These are phyloP conservation scores for Capra hircus DNA, from an alignment of 2,113 vertebrate genomes.

Conservation along the genomic window DNA sequence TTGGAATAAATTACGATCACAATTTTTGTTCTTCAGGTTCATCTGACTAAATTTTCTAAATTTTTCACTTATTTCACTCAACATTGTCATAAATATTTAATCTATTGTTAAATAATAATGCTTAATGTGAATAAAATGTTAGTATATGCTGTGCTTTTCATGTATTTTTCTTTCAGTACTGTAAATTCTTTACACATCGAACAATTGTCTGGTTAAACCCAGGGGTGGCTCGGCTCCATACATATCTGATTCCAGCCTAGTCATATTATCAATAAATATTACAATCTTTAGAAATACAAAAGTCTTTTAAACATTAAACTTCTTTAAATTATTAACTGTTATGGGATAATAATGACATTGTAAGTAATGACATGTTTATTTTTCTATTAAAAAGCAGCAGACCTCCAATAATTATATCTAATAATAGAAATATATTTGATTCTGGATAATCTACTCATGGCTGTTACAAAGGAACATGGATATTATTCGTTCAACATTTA, in stretches of 20 bases:
- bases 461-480: not conserved
- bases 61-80: not conserved
- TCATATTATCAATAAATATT: conserved; percentile 78
- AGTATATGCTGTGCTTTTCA: conserved; percentile 73
- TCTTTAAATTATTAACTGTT: not conserved
- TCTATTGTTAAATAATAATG: not conserved
- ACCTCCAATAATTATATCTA: not conserved
- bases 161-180: conserved; percentile 58
- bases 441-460: not conserved
- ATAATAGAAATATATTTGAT: not conserved
- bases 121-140: not conserved
- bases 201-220: conserved; percentile 76
- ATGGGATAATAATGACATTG: not conserved
- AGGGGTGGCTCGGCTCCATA: conserved; percentile 74
- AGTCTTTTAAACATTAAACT: not conserved
- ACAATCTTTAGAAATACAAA: conserved; percentile 59
- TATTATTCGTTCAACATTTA: not conserved
- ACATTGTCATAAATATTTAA: not conserved
- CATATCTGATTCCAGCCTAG: conserved; percentile 56
- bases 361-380: not conserved
- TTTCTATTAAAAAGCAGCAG: not conserved
- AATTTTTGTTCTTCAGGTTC: not conserved
- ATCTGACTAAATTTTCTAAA: not conserved
- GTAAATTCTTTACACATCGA: conserved; percentile 77
- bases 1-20: not conserved